Evolutionary conservation across 2,797 vertebrate species (phyloP).

Genomic region (Eremophila alpestris): DNA sequence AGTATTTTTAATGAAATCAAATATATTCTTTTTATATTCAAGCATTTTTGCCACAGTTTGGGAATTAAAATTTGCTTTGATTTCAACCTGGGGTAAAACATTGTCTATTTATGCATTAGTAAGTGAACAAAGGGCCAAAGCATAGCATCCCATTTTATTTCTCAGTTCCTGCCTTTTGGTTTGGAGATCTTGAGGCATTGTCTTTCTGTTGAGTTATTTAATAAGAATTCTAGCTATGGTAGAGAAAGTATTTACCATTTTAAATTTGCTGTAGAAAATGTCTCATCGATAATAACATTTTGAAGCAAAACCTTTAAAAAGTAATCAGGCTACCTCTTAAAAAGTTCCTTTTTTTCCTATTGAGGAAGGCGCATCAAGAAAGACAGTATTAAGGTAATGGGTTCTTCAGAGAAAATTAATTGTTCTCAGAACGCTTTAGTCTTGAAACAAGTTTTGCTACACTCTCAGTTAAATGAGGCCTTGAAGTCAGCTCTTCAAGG

Average conservation of each 20-base stretch:
- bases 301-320: neutral
- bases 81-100: neutral
- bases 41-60: neutral
- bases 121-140: neutral
- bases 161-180: neutral
- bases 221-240: neutral
- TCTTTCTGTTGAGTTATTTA: neutral
- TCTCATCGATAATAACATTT: neutral
- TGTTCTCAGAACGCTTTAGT: neutral
- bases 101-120: neutral
- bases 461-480: neutral
- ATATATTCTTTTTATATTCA: neutral
- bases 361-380: neutral
- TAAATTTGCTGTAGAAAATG: neutral
- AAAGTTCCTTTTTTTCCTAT: neutral
- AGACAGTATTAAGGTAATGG: neutral
- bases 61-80: neutral
- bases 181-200: neutral
- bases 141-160: neutral
- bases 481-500: neutral
- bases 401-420: neutral
- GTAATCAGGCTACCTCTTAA: neutral
- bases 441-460: neutral
- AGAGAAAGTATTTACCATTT: neutral
- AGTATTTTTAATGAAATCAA: neutral